Conservation (phyloP, 2,797 vertebrate species). For the Myotis planiceps region DNA sequence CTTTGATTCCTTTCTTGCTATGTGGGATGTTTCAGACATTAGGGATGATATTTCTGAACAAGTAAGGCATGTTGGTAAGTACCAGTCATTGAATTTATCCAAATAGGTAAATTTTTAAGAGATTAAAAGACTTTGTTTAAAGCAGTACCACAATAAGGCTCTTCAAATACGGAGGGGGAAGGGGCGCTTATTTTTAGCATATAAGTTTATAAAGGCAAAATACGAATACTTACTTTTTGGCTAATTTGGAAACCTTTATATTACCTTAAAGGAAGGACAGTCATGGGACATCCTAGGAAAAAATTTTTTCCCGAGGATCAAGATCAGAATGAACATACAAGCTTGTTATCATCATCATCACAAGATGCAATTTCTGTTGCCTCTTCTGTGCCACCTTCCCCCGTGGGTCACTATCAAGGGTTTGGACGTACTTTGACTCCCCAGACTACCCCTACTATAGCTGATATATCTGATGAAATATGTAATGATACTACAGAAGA, state of each 20-base stretch:
- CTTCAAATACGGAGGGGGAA: background rate
- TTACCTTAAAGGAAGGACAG: slow-evolving; percentile 92
- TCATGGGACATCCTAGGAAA: slow-evolving; percentile 95
- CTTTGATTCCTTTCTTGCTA: slow-evolving; percentile 98
- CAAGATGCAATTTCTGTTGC: slow-evolving; percentile 92
- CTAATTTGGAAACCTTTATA: slow-evolving; percentile 57
- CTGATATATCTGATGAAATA: slow-evolving; percentile 83
- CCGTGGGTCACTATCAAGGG: slow-evolving; percentile 94
- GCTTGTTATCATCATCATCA: slow-evolving; percentile 93
- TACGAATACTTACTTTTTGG: background rate
- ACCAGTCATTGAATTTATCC: slow-evolving; percentile 15
- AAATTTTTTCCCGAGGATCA: slow-evolving; percentile 92
- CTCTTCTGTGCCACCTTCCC: slow-evolving; percentile 91
- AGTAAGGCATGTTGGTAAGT: slow-evolving; percentile 98
- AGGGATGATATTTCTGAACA: slow-evolving; percentile 98
- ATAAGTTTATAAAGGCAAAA: slow-evolving; percentile 15
- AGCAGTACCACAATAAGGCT: background rate
- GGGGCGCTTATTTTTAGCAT: background rate
- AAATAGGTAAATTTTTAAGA: background rate
- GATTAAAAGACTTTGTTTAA: background rate
- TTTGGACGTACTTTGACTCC: slow-evolving; percentile 93
- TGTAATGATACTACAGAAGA: slow-evolving; percentile 76
- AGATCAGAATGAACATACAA: slow-evolving; percentile 94
- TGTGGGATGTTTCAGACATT: slow-evolving; percentile 99
- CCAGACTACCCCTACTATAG: slow-evolving; percentile 89